Evolutionary conservation across 2,888 invertebrate genomes (phyloP), one percentile per base, ranked within the genome.

Genomic region (Aelia acuminata): DNA sequence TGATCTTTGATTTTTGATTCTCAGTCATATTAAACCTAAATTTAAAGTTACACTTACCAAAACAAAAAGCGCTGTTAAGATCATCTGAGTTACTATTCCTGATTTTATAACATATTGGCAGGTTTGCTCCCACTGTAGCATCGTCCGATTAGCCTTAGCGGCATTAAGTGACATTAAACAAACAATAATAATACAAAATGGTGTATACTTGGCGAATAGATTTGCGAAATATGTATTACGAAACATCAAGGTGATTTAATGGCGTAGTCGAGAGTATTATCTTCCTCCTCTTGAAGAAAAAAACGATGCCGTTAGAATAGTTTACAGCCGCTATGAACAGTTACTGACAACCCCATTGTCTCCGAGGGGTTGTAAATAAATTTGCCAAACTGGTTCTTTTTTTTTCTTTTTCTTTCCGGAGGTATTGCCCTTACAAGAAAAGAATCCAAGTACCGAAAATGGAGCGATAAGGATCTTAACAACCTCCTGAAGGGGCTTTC

Each of bases 241-340:
- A 70, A 70, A 70, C 10, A 7, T 70, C 5, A 1, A 35, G 15
- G 18, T 70, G 63, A 70, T 70, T 70, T 35, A 35, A 70, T 70
- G 20, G 18, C 0, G 18, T 20, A 70, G 63, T 20, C 31, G 1
- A 18, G 18, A 35, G 63, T 35, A 70, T 70, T 70, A 70, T 70
- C 31, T 35, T 15, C 0, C 31, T 70, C 31, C 63, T 31, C 31
- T 70, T 35, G 35, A 70, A 35, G 63, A 70, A 31, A 63, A 50
- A 80, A 80, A 39, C n/a, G n/a, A 80, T 22, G 22, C 80, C 80
- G 43, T 80, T 80, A 80, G 10, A 26, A 80, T 39, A 80, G 75
- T 22, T 80, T 80, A 80, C 35, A 43, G 43, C 13, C 13, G 11
- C 43, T 80, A 39, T 80, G 80, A 80, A 70, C 63, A 70, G 31